Conservation (phyloP, 2,888 invertebrate genomes). For the Escarpia spicata region DNA sequence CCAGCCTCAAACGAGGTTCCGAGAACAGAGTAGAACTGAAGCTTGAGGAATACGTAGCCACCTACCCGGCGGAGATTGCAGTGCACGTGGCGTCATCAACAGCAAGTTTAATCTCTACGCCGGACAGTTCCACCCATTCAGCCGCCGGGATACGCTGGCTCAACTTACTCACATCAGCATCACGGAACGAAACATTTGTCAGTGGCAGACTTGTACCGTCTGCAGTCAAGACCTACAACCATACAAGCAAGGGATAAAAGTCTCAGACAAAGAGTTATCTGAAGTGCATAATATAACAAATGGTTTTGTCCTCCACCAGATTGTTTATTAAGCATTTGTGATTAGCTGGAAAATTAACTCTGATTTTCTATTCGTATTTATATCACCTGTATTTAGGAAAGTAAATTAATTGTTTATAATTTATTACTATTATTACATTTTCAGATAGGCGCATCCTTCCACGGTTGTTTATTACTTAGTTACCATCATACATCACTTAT, state of each 20-base stretch:
- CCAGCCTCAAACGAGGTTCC: too few species aligned
- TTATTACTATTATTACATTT: background rate
- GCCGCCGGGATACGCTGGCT: background rate
- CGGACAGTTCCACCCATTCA: background rate
- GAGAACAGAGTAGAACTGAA: background rate
- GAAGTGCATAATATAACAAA: background rate
- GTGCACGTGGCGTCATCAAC: background rate
- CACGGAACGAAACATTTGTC: background rate
- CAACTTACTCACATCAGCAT: background rate
- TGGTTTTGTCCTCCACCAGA: background rate
- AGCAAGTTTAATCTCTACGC: background rate
- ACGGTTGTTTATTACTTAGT: background rate
- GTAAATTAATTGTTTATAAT: too few species aligned
- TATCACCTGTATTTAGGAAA: too few species aligned
- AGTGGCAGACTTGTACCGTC: background rate
- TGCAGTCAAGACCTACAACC: background rate
- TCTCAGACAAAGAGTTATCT: background rate
- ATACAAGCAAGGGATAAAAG: background rate
- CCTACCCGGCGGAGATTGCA: background rate
- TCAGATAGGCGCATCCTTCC: background rate
- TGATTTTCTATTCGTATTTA: background rate
- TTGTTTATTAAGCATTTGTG: background rate
- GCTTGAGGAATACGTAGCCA: background rate
- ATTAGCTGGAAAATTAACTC: background rate
- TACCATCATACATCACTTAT: background rate